These are phyloP conservation scores for Lipotes vexillifer DNA, from an alignment of 2,113 vertebrate genomes.

Conservation along the genomic window DNA sequence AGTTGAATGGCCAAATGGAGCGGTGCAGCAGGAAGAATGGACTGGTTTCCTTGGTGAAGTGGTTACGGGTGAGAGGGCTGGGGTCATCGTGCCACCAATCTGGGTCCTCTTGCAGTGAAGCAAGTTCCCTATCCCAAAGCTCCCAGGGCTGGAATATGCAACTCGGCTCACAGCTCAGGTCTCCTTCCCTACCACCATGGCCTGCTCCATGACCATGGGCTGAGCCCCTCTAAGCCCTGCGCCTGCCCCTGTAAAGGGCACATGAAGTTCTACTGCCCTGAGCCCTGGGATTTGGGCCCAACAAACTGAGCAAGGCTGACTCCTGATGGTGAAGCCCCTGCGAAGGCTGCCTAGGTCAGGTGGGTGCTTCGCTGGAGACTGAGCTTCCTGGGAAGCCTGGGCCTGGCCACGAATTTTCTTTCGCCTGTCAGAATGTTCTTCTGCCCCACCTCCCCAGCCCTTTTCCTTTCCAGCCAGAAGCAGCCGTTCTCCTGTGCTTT, in stretches of 20 bases:
- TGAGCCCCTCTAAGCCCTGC: background rate
- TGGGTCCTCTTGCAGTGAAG: background rate
- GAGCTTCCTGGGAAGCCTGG: background rate
- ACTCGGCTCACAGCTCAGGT: background rate
- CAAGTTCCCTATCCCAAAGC: background rate
- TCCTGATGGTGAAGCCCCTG: background rate
- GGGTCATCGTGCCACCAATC: background rate
- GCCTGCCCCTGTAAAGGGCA: background rate
- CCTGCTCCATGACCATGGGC: background rate
- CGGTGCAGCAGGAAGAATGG: background rate
- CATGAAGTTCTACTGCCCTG: background rate
- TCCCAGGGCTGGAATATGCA: background rate
- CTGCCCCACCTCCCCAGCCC: background rate
- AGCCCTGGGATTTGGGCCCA: background rate
- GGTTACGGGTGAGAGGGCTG: background rate
- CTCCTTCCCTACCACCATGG: no score
- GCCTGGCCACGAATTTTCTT: background rate
- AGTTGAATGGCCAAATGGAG: background rate
- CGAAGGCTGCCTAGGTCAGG: background rate
- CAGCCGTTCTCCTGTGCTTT: background rate
- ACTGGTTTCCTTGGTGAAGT: background rate
- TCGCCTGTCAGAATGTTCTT: background rate
- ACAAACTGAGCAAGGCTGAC: background rate
- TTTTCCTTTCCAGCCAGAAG: background rate
- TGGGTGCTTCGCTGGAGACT: background rate